phyloP scores from a whole-genome alignment of 2,797 vertebrate genomes.

The Lacerta agilis region DNA sequence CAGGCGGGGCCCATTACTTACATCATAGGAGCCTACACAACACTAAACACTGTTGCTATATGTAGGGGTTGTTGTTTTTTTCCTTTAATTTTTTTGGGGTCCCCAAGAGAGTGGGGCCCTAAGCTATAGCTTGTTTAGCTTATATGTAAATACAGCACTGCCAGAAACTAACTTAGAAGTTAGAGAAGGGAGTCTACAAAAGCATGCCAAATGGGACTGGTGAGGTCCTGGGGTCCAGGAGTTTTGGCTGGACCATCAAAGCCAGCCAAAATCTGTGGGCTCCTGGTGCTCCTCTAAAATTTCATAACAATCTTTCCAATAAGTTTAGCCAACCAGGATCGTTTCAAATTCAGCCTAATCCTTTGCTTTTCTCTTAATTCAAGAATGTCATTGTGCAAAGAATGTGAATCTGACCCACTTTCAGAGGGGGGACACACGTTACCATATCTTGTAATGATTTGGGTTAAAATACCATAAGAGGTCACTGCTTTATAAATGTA shows the following conservation, averaged over 20 bases:
- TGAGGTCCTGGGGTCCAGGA: background rate
- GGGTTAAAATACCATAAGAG: conserved; percentile 51
- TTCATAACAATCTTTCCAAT: conserved; percentile 44
- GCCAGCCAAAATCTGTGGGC: background rate
- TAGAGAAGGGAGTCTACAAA: background rate
- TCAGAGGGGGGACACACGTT: conserved; percentile 22
- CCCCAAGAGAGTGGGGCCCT: no score
- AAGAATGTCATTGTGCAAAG: conserved; percentile 38
- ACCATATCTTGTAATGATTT: conserved; percentile 24
- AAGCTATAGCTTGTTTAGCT: no score
- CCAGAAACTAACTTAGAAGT: background rate
- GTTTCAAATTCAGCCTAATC: conserved; percentile 44
- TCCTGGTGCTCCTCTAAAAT: conserved; percentile 38
- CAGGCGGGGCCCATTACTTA: no score
- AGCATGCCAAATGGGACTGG: no score
- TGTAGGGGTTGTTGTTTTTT: no score
- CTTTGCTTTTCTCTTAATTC: conserved; percentile 54
- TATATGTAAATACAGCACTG: no score
- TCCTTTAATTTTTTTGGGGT: no score
- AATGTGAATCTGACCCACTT: conserved; percentile 57
- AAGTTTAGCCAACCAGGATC: conserved; percentile 13
- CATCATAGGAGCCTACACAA: no score
- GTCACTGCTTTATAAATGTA: conserved; percentile 53
- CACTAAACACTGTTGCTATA: no score
- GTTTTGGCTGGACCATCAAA: background rate